Percentiles rank a stretch among this genome's conserved stretches.
phyloP scores from a whole-genome alignment of 2,797 vertebrate genomes.

The Poecile montanus region DNA sequence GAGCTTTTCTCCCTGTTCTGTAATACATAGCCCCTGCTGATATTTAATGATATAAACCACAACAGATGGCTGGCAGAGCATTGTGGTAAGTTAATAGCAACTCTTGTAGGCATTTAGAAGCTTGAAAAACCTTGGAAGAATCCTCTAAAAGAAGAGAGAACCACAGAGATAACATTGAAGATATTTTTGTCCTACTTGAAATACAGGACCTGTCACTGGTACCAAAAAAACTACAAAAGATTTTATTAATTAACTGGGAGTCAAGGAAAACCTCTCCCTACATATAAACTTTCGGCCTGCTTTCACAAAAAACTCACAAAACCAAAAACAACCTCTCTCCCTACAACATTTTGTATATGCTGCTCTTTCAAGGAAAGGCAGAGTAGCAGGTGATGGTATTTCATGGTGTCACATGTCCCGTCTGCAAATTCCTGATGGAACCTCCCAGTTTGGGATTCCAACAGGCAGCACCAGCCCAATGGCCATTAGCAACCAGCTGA shows the following conservation, averaged over 20 bases:
- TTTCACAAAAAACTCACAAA: not conserved
- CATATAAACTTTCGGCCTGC: not conserved
- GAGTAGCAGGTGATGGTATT: not conserved
- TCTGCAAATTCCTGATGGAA: not conserved
- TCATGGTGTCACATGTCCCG: not conserved
- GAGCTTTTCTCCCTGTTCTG: slow-evolving; percentile 9
- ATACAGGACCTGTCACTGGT: not conserved
- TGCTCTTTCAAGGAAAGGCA: not conserved
- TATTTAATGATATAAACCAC: slow-evolving; percentile 46
- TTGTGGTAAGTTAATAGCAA: slow-evolving; percentile 27
- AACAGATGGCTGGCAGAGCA: slow-evolving; percentile 54
- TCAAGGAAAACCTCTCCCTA: not conserved
- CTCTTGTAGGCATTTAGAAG: not conserved
- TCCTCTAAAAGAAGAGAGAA: not conserved
- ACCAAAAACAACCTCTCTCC: not conserved
- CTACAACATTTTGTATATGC: not conserved
- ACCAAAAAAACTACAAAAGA: not conserved
- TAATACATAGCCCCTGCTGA: slow-evolving; percentile 12
- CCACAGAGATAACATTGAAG: not conserved
- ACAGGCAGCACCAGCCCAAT: not conserved
- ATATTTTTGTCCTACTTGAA: not conserved
- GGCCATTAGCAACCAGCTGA: not conserved
- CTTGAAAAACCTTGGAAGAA: slow-evolving; percentile 16
- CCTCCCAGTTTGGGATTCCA: not conserved
- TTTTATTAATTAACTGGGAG: not conserved